phyloP scores from a whole-genome alignment of 2,113 vertebrate genomes.

The Ciconia maguari region DNA sequence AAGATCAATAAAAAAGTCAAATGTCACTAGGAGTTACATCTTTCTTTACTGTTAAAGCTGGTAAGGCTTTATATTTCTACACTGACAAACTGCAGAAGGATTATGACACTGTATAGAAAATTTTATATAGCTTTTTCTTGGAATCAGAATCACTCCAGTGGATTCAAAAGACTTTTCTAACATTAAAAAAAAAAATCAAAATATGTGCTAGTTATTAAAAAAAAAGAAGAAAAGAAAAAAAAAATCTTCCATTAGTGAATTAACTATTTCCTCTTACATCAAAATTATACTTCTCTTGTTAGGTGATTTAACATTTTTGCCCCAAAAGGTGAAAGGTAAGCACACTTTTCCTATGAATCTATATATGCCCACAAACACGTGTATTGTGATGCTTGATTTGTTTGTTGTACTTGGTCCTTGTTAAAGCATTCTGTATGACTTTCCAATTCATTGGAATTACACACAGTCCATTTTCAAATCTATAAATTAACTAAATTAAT shows the following conservation, averaged over 20 bases:
- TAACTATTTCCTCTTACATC: not conserved
- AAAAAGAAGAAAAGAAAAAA: fast-evolving
- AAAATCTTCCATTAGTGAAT: not conserved
- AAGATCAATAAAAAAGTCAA: not conserved
- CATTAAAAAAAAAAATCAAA: not conserved
- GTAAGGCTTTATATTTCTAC: not conserved
- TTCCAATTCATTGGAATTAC: not conserved
- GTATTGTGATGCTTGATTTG: not conserved
- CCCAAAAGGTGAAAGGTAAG: not conserved
- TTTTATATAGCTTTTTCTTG: not conserved
- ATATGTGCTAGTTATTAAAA: not conserved
- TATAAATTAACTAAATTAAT: not conserved
- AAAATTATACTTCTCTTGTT: not conserved
- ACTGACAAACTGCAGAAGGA: not conserved
- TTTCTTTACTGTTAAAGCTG: not conserved
- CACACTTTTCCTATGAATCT: not conserved
- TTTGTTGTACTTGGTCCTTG: not conserved
- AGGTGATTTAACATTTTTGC: fast-evolving
- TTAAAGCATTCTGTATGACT: not conserved
- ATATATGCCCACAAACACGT: not conserved
- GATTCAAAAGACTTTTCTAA: not conserved
- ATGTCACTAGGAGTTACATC: not conserved
- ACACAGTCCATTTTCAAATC: fast-evolving
- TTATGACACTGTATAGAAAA: not conserved
- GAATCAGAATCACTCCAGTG: not conserved